Base-by-base conservation (phyloP, 2,113 vertebrate species). In the Brachyistius frenatus region DNA sequence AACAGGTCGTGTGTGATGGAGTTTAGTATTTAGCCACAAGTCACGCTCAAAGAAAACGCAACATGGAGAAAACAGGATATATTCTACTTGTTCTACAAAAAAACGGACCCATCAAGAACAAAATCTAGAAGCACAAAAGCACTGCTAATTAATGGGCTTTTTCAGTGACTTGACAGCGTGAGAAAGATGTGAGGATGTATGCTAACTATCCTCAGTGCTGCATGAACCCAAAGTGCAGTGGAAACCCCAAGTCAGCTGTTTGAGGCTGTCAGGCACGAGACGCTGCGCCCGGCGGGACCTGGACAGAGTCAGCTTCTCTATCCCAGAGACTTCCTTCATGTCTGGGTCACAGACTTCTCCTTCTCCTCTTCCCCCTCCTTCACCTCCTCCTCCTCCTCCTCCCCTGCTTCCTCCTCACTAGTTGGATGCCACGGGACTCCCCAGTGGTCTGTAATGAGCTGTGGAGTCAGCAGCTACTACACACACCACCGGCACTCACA, bases 381-480 rank as follows among this genome's bases (percentile, higher is more conserved):
- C 53, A 79, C 5, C 36, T 65, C 62, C 65, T 70, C 23, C 23
- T 23, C 23, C 23, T 23, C 23, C 23, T 23, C 23, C 23, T 23
- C 23, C 23, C 23, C 23, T 31, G 61, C 62, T 61, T 70, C 23
- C 46, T 73, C 54, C 53, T 81, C 5, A 0, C 53, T 83, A 56
- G 50, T 70, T 76, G 6, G 53, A 72, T 57, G 77, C 80, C 66
- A 62, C 41, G 60, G 16, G 64, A 62, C n/a, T 76, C 83, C 66
- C 72, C 32, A 53, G 61, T 73, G 78, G 69, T 79, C 67, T 76
- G 64, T 87, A 81, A 86, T 84, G 76, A 88, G 84, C 75, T 87
- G 67, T 30, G 3, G 61, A 80, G 71, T 81, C 73, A 72, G 80
- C 86, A 86, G 11, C 61, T 61, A 52, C 56, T 35, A 15, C 33